phyloP scores from a whole-genome alignment of 2,797 vertebrate genomes.

The Chloroceryle inda region DNA sequence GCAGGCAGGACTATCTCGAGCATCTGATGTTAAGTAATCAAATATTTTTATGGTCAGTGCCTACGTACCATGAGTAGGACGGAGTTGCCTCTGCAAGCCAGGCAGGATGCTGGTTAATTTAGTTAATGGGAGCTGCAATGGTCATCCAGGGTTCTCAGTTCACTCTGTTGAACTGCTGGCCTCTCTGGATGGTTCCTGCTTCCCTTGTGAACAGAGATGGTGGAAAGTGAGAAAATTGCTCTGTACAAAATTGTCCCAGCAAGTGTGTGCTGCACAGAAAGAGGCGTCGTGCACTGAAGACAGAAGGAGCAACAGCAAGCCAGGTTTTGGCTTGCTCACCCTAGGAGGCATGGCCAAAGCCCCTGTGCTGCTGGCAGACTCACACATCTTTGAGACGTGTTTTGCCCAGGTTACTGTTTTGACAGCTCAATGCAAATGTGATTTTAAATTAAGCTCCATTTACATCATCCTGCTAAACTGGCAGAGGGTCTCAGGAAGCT shows the following conservation, averaged over 20 bases:
- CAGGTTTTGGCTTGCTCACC: background rate
- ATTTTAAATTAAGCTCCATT: background rate
- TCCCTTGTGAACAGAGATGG: background rate
- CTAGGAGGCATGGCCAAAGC: background rate
- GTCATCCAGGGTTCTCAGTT: background rate
- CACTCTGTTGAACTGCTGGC: background rate
- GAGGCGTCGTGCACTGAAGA: background rate
- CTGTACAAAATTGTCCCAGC: background rate
- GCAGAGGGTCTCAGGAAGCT: background rate
- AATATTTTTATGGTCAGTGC: background rate
- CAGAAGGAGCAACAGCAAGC: background rate
- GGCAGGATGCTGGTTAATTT: background rate
- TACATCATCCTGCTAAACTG: background rate
- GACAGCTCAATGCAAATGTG: background rate
- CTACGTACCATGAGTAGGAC: background rate
- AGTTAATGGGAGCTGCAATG: background rate
- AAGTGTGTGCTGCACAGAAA: background rate
- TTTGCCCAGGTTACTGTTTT: background rate
- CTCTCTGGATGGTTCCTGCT: background rate
- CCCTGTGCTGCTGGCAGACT: background rate
- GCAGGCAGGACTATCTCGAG: background rate
- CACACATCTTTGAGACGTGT: background rate
- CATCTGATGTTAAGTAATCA: background rate
- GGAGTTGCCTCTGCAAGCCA: background rate
- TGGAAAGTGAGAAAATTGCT: background rate